Evolutionary conservation across 2,888 invertebrate species (phyloP).

Genomic region (Chouioia cunea): DNA sequence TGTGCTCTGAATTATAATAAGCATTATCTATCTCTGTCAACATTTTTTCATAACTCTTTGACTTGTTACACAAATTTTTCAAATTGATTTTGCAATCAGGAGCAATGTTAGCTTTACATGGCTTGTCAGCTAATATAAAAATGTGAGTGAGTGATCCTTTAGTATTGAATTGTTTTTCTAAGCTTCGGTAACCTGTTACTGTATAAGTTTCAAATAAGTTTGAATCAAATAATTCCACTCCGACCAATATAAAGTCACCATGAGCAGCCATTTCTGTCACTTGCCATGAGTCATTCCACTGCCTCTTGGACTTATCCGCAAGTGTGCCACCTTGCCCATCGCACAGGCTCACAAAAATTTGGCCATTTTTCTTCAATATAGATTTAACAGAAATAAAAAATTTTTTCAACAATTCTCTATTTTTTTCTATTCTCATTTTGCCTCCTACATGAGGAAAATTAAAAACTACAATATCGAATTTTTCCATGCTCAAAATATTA

Average conservation of each 20-base stretch:
- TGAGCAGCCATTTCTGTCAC: slow-evolving; percentile 72
- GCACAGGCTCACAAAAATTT: slow-evolving; percentile 70
- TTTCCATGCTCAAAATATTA: slow-evolving; percentile 52
- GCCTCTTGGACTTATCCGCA: slow-evolving; percentile 65
- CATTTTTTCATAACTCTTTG: slow-evolving; percentile 52
- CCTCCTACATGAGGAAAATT: slow-evolving; percentile 76
- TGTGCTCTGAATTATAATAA: slow-evolving; percentile 2
- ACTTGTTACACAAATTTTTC: slow-evolving; percentile 27
- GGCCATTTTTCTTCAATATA: slow-evolving; percentile 64
- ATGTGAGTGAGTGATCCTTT: slow-evolving; percentile 63
- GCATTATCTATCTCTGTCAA: slow-evolving; percentile 4
- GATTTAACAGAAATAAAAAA: slow-evolving; percentile 69
- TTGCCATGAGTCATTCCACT: slow-evolving; percentile 73
- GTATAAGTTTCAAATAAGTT: slow-evolving; percentile 65
- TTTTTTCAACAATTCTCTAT: slow-evolving; percentile 69
- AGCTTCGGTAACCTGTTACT: slow-evolving; percentile 69
- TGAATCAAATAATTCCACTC: slow-evolving; percentile 65
- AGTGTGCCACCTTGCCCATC: slow-evolving; percentile 73
- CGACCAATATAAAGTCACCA: slow-evolving; percentile 67
- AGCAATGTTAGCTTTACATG: slow-evolving; percentile 49
- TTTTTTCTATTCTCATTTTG: slow-evolving; percentile 73
- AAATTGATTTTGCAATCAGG: slow-evolving; percentile 49
- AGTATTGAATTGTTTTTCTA: slow-evolving; percentile 64
- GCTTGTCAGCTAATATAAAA: slow-evolving; percentile 53
- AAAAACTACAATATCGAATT: slow-evolving; percentile 71